Conservation (phyloP, 2,888 invertebrate genomes). For the Epinotia ramella region DNA sequence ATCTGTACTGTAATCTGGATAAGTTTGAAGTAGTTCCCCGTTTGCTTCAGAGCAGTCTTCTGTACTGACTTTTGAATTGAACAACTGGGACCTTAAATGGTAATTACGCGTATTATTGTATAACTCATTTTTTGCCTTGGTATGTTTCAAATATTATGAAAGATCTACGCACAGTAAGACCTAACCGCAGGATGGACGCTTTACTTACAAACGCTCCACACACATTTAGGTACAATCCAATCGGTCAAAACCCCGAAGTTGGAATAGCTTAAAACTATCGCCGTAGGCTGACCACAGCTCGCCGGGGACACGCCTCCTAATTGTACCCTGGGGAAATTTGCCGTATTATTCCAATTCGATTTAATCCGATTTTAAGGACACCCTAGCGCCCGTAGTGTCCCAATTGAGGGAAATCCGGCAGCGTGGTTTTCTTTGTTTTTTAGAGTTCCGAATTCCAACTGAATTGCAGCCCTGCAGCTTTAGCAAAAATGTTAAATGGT, state of each 20-base stretch:
- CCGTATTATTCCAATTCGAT: conserved; percentile 39
- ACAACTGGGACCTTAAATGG: not conserved
- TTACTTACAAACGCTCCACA: not conserved
- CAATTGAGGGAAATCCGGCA: conserved; percentile 24
- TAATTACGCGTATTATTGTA: not conserved
- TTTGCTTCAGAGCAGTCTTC: conserved; percentile 2
- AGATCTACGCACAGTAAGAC: not conserved
- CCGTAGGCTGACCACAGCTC: conserved; percentile 34
- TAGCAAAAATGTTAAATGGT: not conserved
- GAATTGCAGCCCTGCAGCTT: not conserved
- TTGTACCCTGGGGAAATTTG: conserved; percentile 41
- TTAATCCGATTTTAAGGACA: conserved; percentile 44
- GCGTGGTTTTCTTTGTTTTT: conserved; percentile 24
- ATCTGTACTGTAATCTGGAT: conserved; percentile 33
- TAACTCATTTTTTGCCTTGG: not conserved
- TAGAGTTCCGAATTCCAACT: not conserved
- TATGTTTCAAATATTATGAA: not conserved
- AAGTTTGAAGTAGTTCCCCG: conserved; percentile 27
- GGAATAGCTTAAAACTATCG: conserved; percentile 25
- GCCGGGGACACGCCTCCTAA: conserved; percentile 32
- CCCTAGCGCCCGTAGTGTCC: conserved; percentile 32
- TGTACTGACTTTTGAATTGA: not conserved
- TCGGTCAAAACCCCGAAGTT: not conserved
- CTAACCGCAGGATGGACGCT: not conserved
- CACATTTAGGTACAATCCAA: not conserved